Conservation (phyloP, 2,888 invertebrate species). For the Megastigmus dorsalis region DNA sequence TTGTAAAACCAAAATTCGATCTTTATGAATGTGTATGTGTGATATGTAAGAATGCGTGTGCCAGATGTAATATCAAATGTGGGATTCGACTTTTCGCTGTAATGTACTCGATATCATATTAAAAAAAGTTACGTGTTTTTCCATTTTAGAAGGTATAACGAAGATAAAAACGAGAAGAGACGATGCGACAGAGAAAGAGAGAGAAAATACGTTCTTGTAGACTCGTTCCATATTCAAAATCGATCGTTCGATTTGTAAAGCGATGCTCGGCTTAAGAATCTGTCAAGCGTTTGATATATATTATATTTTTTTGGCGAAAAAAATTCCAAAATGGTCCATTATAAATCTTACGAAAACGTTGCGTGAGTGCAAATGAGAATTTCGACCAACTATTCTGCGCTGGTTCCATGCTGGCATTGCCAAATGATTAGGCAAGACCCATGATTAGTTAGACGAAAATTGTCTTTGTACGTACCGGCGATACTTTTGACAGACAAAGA, state of each 20-base stretch:
- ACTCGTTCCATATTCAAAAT: constrained; percentile 37
- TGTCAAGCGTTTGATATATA: constrained; percentile 30
- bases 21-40: constrained; percentile 26
- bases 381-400: background rate
- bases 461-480: background rate
- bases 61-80: constrained; percentile 26
- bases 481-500: background rate
- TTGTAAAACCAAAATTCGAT: constrained; percentile 22
- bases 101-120: constrained; percentile 50
- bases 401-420: too few species aligned
- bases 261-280: constrained; percentile 36
- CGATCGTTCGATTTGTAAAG: constrained; percentile 34
- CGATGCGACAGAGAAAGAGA: too few species aligned
- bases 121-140: constrained; percentile 47
- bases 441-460: too few species aligned
- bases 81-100: constrained; percentile 46
- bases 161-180: constrained; percentile 8
- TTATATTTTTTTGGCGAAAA: constrained; percentile 26
- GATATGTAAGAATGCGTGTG: constrained; percentile 17
- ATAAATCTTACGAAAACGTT: background rate
- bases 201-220: constrained; percentile 30
- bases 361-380: background rate
- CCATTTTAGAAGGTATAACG: constrained; percentile 44
- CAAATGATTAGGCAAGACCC: too few species aligned
- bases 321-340: too few species aligned